These are phyloP conservation scores for Drosophila paulistorum DNA, from an alignment of 1,140 invertebrate genomes.

Conservation along the genomic window DNA sequence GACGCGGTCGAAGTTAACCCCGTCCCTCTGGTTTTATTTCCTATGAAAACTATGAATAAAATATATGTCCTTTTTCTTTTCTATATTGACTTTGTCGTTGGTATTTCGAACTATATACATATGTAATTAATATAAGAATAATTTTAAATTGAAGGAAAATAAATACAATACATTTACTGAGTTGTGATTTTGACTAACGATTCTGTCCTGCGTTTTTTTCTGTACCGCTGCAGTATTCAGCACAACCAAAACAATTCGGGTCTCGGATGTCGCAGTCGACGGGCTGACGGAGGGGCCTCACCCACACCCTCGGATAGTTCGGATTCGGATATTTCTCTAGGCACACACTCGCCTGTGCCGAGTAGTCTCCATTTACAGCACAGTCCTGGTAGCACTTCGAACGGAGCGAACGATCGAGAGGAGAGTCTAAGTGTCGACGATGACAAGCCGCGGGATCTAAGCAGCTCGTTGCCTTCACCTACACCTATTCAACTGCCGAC, in stretches of 20 bases:
- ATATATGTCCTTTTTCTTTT: too few species aligned
- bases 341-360: conserved; percentile 84
- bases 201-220: not conserved
- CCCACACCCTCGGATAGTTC: conserved; percentile 83
- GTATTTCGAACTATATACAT: too few species aligned
- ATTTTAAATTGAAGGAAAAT: too few species aligned
- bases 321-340: conserved; percentile 85
- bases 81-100: too few species aligned
- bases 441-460: conserved; percentile 78
- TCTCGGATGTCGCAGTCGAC: conserved; percentile 65
- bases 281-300: conserved; percentile 74
- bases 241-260: conserved; percentile 82
- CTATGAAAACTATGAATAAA: too few species aligned
- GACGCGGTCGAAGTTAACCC: too few species aligned
- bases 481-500: conserved; percentile 53
- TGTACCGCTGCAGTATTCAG: conserved; percentile 70
- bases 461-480: conserved; percentile 62
- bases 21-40: too few species aligned
- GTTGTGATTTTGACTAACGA: not conserved
- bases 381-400: conserved; percentile 81
- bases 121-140: too few species aligned
- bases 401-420: conserved; percentile 78
- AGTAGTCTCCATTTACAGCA: conserved; percentile 82
- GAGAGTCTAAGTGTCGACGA: conserved; percentile 78
- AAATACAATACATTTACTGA: too few species aligned